Percentiles rank a stretch among this genome's conserved stretches.
Conservation (phyloP, 2,888 invertebrate genomes). For the Phortica magna region DNA sequence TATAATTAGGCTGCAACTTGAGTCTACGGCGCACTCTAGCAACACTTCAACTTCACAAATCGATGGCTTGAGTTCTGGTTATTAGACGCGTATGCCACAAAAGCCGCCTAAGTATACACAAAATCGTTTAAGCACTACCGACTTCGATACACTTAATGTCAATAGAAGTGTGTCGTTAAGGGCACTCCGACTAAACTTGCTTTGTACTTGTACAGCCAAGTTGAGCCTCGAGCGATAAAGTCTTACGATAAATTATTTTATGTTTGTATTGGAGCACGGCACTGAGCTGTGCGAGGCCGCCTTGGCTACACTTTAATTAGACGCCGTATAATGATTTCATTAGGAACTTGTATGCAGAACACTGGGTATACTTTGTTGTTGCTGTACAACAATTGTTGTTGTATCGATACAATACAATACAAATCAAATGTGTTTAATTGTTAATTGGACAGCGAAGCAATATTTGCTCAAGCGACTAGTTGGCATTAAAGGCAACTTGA, state of each 20-base stretch:
- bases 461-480: neutral
- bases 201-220: constrained; percentile 1
- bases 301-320: neutral
- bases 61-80: neutral
- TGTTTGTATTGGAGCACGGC: too few species aligned
- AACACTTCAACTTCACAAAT: neutral
- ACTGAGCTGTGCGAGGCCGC: neutral
- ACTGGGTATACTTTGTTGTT: neutral
- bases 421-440: constrained; percentile 66
- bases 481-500: too few species aligned
- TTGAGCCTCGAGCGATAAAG: neutral
- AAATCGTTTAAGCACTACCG: neutral
- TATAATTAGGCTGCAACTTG: constrained; percentile 24
- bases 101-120: neutral
- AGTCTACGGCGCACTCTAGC: neutral
- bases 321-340: neutral
- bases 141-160: constrained; percentile 18
- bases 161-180: constrained; percentile 24
- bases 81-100: neutral
- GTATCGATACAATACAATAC: constrained; percentile 25
- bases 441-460: constrained; percentile 52
- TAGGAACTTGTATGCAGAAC: neutral
- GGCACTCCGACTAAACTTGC: constrained; percentile 8
- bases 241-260: constrained; percentile 11
- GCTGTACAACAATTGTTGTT: too few species aligned